Percentiles rank a stretch among this genome's conserved stretches.
These are phyloP conservation scores for Penaeus indicus DNA, from an alignment of 1,140 invertebrate species.

Conservation along the genomic window DNA sequence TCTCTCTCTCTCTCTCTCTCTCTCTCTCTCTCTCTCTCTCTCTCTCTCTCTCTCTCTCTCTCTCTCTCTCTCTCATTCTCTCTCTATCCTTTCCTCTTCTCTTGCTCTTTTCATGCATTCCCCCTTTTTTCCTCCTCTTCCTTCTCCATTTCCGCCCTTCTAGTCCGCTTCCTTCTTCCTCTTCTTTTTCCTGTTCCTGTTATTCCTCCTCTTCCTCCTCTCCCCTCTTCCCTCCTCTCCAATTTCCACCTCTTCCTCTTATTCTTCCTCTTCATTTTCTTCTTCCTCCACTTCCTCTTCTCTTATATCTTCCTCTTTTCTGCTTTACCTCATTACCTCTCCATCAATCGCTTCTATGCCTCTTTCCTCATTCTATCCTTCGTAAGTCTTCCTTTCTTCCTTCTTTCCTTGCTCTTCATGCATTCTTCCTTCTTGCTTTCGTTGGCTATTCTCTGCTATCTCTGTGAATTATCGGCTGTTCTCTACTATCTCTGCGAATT, in stretches of 20 bases:
- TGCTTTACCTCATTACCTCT: not conserved
- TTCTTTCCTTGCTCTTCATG: not conserved
- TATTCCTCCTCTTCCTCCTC: not conserved
- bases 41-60: not conserved
- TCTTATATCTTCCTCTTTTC: not conserved
- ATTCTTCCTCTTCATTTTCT: not conserved
- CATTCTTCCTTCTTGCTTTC: not conserved
- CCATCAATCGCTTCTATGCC: not conserved
- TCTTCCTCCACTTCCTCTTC: not conserved
- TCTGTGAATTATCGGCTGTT: no score
- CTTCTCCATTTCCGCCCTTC: no score
- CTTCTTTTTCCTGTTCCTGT: not conserved
- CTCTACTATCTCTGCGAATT: no score
- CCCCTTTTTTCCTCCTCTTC: not conserved
- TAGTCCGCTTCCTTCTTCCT: not conserved
- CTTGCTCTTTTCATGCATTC: not conserved
- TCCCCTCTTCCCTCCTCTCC: not conserved
- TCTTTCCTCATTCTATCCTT: not conserved
- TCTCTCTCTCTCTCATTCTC: not conserved
- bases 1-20: constrained; percentile 22
- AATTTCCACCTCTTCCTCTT: not conserved
- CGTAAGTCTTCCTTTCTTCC: not conserved
- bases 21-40: not conserved
- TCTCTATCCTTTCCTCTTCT: not conserved
- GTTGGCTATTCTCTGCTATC: no score